Evolutionary conservation across 2,797 vertebrate species (phyloP).

Genomic region (Micropoecilia bifurca): DNA sequence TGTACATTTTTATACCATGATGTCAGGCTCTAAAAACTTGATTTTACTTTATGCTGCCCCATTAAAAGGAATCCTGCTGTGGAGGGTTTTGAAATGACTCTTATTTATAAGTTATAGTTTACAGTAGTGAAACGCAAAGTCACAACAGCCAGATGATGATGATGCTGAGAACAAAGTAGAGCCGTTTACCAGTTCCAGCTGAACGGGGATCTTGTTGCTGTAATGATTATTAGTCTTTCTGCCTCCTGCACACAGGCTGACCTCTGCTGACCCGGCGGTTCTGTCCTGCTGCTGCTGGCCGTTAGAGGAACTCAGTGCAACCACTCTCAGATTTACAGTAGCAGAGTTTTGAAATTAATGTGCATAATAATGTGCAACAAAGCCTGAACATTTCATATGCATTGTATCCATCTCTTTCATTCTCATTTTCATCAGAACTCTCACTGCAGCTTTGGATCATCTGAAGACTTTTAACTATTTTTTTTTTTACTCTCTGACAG

Average conservation of each 20-base stretch:
- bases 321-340: neutral
- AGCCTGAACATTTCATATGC: neutral
- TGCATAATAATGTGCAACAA: neutral
- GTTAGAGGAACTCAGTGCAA: neutral
- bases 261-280: neutral
- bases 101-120: neutral
- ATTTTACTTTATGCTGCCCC: too few species aligned
- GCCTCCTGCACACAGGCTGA: neutral
- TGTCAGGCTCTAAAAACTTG: too few species aligned
- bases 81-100: neutral
- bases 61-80: neutral
- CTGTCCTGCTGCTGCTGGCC: neutral
- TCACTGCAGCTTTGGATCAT: too few species aligned
- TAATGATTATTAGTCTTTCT: too few species aligned
- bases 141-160: neutral
- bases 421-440: too few species aligned
- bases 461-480: too few species aligned
- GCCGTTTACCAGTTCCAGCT: neutral
- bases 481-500: too few species aligned
- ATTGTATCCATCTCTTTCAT: neutral
- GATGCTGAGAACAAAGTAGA: neutral
- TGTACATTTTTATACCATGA: too few species aligned
- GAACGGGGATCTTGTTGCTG: neutral
- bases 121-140: neutral
- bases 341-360: neutral